phyloP scores from a whole-genome alignment of 2,888 invertebrate genomes.

The Allygus modestus region DNA sequence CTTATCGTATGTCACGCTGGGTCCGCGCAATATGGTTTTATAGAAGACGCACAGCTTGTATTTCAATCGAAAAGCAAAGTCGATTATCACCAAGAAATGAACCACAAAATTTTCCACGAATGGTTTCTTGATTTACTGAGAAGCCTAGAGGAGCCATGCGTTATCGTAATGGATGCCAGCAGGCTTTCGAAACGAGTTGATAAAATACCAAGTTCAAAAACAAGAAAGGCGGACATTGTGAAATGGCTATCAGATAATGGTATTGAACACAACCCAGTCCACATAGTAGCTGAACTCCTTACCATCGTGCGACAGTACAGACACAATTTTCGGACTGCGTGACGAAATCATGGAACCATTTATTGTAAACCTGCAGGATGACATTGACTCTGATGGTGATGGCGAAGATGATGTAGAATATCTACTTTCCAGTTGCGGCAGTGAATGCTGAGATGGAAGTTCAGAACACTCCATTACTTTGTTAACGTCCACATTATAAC shows the following conservation, averaged over 20 bases:
- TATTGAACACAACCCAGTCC: neutral
- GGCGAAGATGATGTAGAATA: neutral
- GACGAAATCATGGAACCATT: neutral
- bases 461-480: no score
- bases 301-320: neutral
- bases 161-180: constrained; percentile 19
- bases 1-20: constrained; percentile 21
- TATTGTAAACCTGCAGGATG: neutral
- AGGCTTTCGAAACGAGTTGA: neutral
- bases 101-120: neutral
- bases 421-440: no score
- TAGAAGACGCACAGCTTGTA: neutral
- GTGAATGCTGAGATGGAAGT: no score
- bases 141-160: neutral
- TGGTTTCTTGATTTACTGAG: constrained; percentile 6
- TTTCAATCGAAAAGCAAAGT: neutral
- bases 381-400: neutral
- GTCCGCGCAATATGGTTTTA: neutral
- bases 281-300: neutral
- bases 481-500: no score
- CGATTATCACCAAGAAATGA: constrained; percentile 34
- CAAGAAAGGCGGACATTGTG: neutral
- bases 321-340: neutral
- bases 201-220: neutral
- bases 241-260: neutral